These are phyloP conservation scores for Alcedo quadribrachys DNA, from an alignment of 2,797 vertebrate species.

Conservation along the genomic window DNA sequence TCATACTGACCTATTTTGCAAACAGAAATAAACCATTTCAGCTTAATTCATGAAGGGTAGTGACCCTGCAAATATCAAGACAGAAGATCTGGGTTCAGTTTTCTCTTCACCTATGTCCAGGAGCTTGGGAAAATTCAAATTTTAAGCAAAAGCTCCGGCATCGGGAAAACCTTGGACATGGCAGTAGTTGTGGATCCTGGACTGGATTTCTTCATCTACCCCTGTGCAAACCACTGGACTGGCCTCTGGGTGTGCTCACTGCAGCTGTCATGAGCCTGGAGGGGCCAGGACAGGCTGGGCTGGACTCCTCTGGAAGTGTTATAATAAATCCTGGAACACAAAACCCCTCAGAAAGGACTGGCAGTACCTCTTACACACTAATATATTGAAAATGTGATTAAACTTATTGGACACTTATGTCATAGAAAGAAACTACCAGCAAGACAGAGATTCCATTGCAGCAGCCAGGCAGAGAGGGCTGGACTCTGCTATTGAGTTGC, in stretches of 20 bases:
- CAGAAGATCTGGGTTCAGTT: not conserved
- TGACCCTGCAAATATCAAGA: not conserved
- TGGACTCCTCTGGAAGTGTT: not conserved
- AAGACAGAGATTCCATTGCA: not conserved
- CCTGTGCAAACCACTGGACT: not conserved
- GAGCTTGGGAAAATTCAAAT: not conserved
- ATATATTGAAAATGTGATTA: not conserved
- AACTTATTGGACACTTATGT: not conserved
- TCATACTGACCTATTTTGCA: not conserved
- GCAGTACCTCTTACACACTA: not conserved
- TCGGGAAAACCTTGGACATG: not conserved
- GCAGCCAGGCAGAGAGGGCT: not conserved
- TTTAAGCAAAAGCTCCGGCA: not conserved
- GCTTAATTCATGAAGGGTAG: not conserved
- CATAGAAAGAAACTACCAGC: not conserved
- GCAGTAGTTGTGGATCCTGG: not conserved
- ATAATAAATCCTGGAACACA: not conserved
- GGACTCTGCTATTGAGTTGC: not conserved
- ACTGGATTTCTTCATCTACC: not conserved
- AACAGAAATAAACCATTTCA: conserved; percentile 13
- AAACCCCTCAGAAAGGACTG: not conserved
- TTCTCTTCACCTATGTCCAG: not conserved
- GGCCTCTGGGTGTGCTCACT: not conserved
- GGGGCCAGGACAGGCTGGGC: not conserved
- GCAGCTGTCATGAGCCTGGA: not conserved